phyloP scores from a whole-genome alignment of 35 echinoderm and acorn worm species.

The Patiria miniata region DNA sequence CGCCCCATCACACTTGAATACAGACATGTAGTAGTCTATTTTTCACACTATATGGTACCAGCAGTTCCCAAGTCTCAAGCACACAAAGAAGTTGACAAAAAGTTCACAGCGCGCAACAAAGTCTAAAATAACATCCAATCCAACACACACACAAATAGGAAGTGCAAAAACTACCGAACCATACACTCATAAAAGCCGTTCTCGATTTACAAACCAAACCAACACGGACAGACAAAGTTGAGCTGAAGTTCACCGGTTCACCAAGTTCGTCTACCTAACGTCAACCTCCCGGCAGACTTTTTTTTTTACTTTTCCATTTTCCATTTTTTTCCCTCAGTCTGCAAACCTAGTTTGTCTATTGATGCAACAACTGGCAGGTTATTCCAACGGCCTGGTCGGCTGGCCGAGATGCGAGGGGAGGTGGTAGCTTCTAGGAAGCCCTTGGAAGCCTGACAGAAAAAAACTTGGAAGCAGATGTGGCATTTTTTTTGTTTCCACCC shows the following conservation, averaged over 20 bases:
- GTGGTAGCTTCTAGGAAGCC: neutral
- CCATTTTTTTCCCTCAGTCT: neutral
- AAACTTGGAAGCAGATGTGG: neutral
- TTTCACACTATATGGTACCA: too few relatives aligned
- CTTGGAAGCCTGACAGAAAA: neutral
- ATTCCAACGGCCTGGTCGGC: neutral
- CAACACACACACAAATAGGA: too few relatives aligned
- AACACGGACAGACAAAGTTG: neutral
- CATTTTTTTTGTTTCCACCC: too few relatives aligned
- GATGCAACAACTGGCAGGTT: neutral
- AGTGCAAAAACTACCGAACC: too few relatives aligned
- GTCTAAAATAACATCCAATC: too few relatives aligned
- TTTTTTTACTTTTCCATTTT: too few relatives aligned
- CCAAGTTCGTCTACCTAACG: conserved; percentile 6
- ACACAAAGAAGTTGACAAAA: too few relatives aligned
- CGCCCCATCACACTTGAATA: too few relatives aligned
- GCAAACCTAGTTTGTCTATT: conserved; percentile 5
- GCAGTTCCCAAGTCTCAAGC: too few relatives aligned
- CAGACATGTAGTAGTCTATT: too few relatives aligned
- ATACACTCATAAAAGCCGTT: too few relatives aligned
- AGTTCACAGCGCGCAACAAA: too few relatives aligned
- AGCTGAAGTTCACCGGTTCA: conserved; percentile 6
- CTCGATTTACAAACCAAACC: neutral
- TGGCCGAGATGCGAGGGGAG: neutral
- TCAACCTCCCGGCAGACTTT: neutral